Conservation (phyloP, 1,140 invertebrate species). For the Brachionus asplanchnoidis region DNA sequence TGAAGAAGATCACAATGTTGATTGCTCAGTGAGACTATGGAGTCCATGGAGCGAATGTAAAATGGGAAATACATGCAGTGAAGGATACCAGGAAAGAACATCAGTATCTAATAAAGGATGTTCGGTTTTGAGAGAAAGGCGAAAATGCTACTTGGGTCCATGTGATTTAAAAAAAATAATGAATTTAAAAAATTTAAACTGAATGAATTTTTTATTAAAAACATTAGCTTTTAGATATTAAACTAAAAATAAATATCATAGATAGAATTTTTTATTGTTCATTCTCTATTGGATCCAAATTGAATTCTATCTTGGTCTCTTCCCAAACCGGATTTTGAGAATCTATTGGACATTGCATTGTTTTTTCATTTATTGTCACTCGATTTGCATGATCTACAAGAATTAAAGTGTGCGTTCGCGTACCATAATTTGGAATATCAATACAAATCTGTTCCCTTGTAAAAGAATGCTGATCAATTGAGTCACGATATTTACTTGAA, state of each 20-base stretch:
- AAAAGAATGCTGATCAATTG: not conserved
- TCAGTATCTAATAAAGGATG: not conserved
- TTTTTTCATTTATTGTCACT: conserved; percentile 32
- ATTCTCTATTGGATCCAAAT: not conserved
- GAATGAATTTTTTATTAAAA: not conserved
- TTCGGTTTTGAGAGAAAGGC: not conserved
- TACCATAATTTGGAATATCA: conserved; percentile 30
- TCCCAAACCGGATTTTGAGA: not conserved
- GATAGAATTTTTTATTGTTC: not conserved
- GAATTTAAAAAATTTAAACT: not conserved
- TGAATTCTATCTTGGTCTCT: conserved; percentile 34
- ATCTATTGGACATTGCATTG: conserved; percentile 17
- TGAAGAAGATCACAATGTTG: not conserved
- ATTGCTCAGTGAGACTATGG: conserved; percentile 23
- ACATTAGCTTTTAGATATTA: not conserved
- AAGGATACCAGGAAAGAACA: conserved; percentile 12
- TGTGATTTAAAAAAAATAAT: not conserved
- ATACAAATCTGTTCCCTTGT: conserved; percentile 34
- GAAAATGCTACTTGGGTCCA: not conserved
- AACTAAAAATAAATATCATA: not conserved
- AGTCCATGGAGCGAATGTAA: conserved; percentile 18
- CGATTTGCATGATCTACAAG: conserved; percentile 20
- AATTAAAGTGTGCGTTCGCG: conserved; percentile 25
- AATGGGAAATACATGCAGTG: conserved; percentile 8
- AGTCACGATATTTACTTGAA: not conserved